Percentiles rank a stretch among this genome's conserved stretches.
These are phyloP conservation scores for Porites divaricata DNA, from an alignment of 92 coral and sea anemone genomes.

Conservation along the genomic window DNA sequence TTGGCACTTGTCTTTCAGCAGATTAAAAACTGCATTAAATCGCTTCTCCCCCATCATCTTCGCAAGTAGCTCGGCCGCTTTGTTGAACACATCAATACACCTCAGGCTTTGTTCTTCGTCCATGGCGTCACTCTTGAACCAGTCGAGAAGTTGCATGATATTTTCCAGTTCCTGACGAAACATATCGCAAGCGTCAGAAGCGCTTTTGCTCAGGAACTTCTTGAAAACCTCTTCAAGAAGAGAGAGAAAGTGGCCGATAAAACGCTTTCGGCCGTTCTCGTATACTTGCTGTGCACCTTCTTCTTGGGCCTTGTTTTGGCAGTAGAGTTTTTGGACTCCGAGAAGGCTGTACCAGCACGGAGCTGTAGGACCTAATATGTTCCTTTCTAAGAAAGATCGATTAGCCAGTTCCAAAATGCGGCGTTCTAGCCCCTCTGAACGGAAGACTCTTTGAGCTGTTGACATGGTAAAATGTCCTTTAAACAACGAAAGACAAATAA, in stretches of 20 bases:
- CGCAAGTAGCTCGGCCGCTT: constrained; percentile 45
- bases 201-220: constrained; percentile 48
- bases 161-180: constrained; percentile 47
- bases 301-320: constrained; percentile 30
- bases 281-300: constrained; percentile 8
- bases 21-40: not conserved
- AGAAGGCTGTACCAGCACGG: not conserved
- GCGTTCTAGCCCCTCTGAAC: not conserved
- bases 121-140: constrained; percentile 29
- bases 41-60: constrained; percentile 33
- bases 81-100: constrained; percentile 50
- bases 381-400: constrained; percentile 8
- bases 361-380: not conserved
- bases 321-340: constrained; percentile 36
- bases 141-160: constrained; percentile 37
- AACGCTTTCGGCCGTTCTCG: constrained; percentile 25
- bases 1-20: constrained; percentile 12
- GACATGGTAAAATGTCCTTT: constrained; percentile 2
- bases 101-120: not conserved
- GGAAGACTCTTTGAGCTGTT: not conserved
- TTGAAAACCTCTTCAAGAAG: constrained; percentile 35
- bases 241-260: constrained; percentile 37
- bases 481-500: not conserved
- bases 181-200: constrained; percentile 14
- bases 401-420: constrained; percentile 18